Conservation (phyloP, 1,140 invertebrate species). For the Heliconius eleuchia region DNA sequence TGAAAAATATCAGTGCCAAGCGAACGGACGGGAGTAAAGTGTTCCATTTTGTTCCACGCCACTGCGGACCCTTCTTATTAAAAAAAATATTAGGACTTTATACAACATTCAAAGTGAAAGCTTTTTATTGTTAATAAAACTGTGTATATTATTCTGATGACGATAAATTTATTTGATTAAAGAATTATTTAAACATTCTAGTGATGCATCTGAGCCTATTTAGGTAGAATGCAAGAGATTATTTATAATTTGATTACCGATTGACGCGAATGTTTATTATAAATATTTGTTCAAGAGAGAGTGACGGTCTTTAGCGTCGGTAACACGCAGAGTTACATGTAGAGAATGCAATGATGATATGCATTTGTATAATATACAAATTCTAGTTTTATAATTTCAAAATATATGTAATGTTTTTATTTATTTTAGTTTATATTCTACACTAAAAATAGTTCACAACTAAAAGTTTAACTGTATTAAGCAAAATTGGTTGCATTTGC, state of each 20-base stretch:
- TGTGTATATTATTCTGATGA: background rate
- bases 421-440: too few species aligned
- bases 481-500: too few species aligned
- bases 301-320: background rate
- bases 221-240: constrained; percentile 4
- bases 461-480: too few species aligned
- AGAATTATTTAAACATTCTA: background rate
- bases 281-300: constrained; percentile 11
- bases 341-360: background rate
- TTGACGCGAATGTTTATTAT: background rate
- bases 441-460: too few species aligned
- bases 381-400: background rate
- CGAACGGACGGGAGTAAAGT: constrained; percentile 41
- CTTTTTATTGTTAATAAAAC: background rate
- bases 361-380: background rate
- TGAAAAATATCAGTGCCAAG: constrained; percentile 34
- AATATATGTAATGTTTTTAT: background rate
- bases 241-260: constrained; percentile 13
- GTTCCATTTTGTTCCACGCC: constrained; percentile 64
- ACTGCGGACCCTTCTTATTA: constrained; percentile 64
- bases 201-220: background rate
- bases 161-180: background rate
- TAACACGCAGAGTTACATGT: background rate
- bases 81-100: constrained; percentile 4
- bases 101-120: background rate